A percentile compares a stretch with the other conserved stretches of the same genome.
These are phyloP conservation scores for Adelphocoris suturalis DNA, from an alignment of 2,888 invertebrate genomes.

Conservation along the genomic window DNA sequence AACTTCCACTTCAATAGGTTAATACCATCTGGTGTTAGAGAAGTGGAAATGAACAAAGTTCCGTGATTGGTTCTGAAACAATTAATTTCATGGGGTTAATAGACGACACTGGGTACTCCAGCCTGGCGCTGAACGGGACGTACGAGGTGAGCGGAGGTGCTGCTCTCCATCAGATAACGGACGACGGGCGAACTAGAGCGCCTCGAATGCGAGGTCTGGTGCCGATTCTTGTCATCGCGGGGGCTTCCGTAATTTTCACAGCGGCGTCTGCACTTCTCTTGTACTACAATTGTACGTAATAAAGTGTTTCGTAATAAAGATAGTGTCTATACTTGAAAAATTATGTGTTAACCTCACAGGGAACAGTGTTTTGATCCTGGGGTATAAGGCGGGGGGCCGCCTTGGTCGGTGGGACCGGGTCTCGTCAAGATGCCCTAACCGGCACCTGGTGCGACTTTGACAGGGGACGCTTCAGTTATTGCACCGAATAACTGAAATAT, in stretches of 20 bases:
- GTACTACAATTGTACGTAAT: constrained; percentile 66
- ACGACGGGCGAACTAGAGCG: constrained; percentile 37
- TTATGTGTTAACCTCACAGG: too few relatives aligned
- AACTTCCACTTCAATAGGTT: too few relatives aligned
- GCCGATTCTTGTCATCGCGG: constrained; percentile 67
- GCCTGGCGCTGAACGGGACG: constrained; percentile 62
- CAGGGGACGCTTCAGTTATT: too few relatives aligned
- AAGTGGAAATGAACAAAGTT: not conserved
- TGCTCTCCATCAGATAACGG: constrained; percentile 40
- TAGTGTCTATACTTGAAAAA: too few relatives aligned
- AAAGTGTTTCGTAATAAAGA: too few relatives aligned
- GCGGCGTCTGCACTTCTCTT: constrained; percentile 61
- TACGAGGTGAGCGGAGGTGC: constrained; percentile 55
- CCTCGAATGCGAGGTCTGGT: constrained; percentile 54
- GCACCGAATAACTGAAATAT: too few relatives aligned
- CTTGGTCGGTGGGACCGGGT: too few relatives aligned
- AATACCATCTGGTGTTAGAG: too few relatives aligned
- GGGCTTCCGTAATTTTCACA: constrained; percentile 62
- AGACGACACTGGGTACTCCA: constrained; percentile 67
- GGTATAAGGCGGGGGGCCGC: too few relatives aligned
- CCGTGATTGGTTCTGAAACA: not conserved
- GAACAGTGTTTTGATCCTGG: too few relatives aligned
- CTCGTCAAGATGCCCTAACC: too few relatives aligned
- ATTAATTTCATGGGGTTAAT: not conserved
- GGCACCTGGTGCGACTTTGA: too few relatives aligned